A percentile compares a stretch with the other conserved stretches of the same genome.
These are phyloP conservation scores for Paradisaea rubra DNA, from an alignment of 2,113 vertebrate species.

Conservation along the genomic window DNA sequence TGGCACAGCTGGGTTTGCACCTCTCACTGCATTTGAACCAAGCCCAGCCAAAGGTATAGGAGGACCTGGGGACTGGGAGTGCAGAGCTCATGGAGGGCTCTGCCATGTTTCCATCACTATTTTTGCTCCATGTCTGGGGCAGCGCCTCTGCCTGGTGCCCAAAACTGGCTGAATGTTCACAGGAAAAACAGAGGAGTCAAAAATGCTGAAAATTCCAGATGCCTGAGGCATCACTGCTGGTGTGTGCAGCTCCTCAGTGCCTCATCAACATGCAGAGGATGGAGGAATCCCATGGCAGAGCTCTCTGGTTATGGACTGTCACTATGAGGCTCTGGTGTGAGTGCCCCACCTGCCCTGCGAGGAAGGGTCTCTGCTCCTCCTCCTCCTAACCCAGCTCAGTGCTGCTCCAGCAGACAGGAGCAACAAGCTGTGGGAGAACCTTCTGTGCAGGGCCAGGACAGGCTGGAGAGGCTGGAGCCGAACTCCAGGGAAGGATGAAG, in stretches of 20 bases:
- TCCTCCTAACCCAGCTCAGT: neutral
- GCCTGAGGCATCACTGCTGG: neutral
- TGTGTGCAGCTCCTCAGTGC: rapidly evolving
- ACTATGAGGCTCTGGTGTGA: neutral
- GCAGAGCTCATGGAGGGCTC: neutral
- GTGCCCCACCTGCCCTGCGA: neutral
- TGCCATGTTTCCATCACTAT: neutral
- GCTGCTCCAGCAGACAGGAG: neutral
- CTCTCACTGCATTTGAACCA: neutral
- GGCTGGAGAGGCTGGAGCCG: neutral
- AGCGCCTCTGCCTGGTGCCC: neutral
- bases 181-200: neutral
- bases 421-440: neutral
- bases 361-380: neutral
- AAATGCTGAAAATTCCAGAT: neutral
- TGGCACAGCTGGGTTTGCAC: neutral
- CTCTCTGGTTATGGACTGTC: rapidly evolving
- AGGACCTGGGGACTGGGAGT: neutral
- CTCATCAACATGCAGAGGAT: neutral
- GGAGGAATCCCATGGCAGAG: neutral
- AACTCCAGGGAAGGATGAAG: neutral
- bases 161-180: neutral
- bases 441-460: neutral
- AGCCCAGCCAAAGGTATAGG: neutral
- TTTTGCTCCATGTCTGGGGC: neutral